A percentile compares a stretch with the other conserved stretches of the same genome.
These are phyloP conservation scores for Drosophila albomicans DNA, from an alignment of 1,140 invertebrate genomes.

Conservation along the genomic window DNA sequence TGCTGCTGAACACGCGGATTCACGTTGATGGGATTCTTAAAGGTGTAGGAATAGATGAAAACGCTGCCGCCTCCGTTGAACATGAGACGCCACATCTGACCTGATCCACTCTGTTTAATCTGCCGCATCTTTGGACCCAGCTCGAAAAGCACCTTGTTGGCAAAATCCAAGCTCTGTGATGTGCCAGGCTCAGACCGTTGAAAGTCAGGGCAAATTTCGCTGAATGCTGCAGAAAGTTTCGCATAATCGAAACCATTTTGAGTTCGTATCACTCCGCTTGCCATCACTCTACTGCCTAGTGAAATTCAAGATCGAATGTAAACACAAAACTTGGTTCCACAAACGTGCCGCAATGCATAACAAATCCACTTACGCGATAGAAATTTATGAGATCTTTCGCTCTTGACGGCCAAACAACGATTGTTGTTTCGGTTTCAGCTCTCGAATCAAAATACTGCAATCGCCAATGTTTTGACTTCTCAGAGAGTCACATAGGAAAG, in stretches of 20 bases:
- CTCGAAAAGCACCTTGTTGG: slow-evolving; percentile 56
- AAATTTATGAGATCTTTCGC: neutral
- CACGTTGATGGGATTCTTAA: slow-evolving; percentile 45
- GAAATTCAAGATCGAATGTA: neutral
- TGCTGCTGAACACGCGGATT: slow-evolving; percentile 47
- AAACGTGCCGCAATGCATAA: neutral
- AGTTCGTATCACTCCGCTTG: slow-evolving; percentile 2
- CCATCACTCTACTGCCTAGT: slow-evolving; percentile 30
- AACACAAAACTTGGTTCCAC: neutral
- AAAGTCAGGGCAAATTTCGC: slow-evolving; percentile 60
- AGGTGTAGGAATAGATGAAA: slow-evolving; percentile 55
- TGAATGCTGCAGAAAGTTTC: slow-evolving; percentile 45
- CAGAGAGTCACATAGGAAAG: neutral
- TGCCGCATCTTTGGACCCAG: slow-evolving; percentile 56
- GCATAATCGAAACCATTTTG: slow-evolving; percentile 39
- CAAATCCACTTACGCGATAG: neutral
- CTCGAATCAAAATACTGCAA: neutral
- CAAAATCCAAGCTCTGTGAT: slow-evolving; percentile 59
- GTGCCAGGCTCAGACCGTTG: neutral
- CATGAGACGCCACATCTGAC: slow-evolving; percentile 62
- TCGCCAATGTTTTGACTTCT: neutral
- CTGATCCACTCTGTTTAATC: slow-evolving; percentile 45
- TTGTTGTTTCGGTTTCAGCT: neutral
- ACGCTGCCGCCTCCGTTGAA: slow-evolving; percentile 44
- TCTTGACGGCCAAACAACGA: neutral